Conservation (phyloP, 1,140 invertebrate species). For the Papilio polytes region DNA sequence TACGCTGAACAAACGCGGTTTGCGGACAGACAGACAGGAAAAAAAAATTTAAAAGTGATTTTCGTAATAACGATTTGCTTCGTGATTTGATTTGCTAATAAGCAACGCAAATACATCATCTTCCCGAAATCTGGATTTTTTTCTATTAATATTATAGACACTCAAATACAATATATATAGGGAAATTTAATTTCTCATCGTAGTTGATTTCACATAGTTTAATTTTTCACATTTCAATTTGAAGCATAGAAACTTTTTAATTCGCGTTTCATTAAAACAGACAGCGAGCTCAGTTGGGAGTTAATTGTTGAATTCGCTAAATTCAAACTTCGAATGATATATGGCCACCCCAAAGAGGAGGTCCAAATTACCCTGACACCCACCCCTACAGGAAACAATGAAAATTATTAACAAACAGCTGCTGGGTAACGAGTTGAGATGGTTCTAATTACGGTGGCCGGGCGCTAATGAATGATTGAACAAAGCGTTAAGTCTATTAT, state of each 20-base stretch:
- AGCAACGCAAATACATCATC: too few species aligned
- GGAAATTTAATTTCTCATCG: neutral
- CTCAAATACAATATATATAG: too few species aligned
- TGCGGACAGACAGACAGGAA: too few species aligned
- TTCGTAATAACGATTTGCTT: too few species aligned
- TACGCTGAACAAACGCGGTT: too few species aligned
- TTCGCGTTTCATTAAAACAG: slow-evolving; percentile 64
- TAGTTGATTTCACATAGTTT: neutral
- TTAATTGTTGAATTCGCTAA: slow-evolving; percentile 43
- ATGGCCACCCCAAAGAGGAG: too few species aligned
- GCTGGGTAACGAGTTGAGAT: slow-evolving; percentile 53
- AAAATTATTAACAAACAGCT: slow-evolving; percentile 49
- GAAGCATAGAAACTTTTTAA: slow-evolving; percentile 42
- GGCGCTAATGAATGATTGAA: slow-evolving; percentile 79
- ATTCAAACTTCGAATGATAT: too few species aligned
- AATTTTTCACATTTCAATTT: neutral
- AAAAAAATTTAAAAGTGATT: too few species aligned
- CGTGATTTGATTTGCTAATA: too few species aligned
- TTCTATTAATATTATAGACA: too few species aligned
- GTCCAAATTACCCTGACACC: slow-evolving; percentile 49
- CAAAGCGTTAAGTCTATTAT: slow-evolving; percentile 80
- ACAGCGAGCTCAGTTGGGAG: slow-evolving; percentile 63
- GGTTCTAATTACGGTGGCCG: slow-evolving; percentile 65
- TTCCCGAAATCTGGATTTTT: too few species aligned
- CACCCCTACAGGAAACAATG: slow-evolving; percentile 43